Percentiles rank a stretch among this genome's conserved stretches.
phyloP scores from a whole-genome alignment of 2,113 vertebrate species.

The Nannobrachium achirus region DNA sequence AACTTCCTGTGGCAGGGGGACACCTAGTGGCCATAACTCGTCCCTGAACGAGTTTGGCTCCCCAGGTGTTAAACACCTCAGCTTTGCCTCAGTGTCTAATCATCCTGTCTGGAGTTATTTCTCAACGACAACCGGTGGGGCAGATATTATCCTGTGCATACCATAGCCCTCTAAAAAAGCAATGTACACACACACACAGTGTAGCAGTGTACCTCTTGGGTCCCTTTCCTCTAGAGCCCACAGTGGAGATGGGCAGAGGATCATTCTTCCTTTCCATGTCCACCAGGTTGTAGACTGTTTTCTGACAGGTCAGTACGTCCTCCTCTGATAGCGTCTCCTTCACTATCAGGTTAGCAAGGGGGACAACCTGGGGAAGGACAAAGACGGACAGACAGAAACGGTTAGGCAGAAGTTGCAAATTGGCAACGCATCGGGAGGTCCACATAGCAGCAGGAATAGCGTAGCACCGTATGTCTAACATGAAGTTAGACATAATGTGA shows the following conservation, averaged over 20 bases:
- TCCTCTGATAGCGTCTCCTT: conserved; percentile 94
- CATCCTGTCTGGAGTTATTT: too few species aligned
- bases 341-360: conserved; percentile 95
- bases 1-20: too few species aligned
- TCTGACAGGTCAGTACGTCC: conserved; percentile 96
- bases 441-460: too few species aligned
- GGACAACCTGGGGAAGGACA: conserved; percentile 86
- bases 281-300: conserved; percentile 96
- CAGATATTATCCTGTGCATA: too few species aligned
- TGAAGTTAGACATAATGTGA: not conserved
- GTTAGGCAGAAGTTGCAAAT: not conserved
- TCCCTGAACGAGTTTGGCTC: too few species aligned
- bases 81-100: too few species aligned
- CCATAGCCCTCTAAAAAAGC: too few species aligned
- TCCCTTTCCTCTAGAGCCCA: conserved; percentile 97
- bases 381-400: not conserved
- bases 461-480: not conserved
- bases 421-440: too few species aligned
- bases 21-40: too few species aligned
- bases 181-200: not conserved
- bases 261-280: conserved; percentile 99
- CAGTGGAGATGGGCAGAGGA: conserved; percentile 97
- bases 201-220: conserved; percentile 87
- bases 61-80: too few species aligned
- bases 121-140: too few species aligned